These are phyloP conservation scores for Lepidotrigona ventralis DNA, from an alignment of 1,140 invertebrate species.

Conservation along the genomic window DNA sequence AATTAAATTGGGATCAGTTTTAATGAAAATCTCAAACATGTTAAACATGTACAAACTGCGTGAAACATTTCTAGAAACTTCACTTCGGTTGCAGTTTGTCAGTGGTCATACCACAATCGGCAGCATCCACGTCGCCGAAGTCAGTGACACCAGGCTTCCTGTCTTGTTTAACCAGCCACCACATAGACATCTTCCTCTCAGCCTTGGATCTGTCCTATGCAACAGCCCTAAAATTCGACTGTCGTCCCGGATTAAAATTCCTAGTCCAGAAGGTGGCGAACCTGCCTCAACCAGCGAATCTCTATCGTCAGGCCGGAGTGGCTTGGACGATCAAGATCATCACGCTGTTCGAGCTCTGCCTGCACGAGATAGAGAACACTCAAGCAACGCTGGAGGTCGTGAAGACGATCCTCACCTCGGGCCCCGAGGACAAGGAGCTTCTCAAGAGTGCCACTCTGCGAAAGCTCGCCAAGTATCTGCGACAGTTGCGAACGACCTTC, in stretches of 20 bases:
- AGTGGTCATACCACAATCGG: conserved; percentile 74
- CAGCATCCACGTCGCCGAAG: conserved; percentile 81
- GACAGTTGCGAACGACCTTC: conserved; percentile 77
- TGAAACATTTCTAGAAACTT: not conserved
- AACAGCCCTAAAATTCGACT: conserved; percentile 91
- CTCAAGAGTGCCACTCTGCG: conserved; percentile 47
- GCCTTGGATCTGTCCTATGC: conserved; percentile 90
- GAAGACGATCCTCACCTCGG: conserved; percentile 81
- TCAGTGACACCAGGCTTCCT: conserved; percentile 44
- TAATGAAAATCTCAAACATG: not conserved
- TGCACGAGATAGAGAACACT: conserved; percentile 77
- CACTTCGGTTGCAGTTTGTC: conserved; percentile 65
- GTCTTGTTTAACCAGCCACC: conserved; percentile 57
- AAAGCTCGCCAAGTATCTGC: conserved; percentile 68
- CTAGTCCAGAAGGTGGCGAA: conserved; percentile 95
- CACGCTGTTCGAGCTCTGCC: conserved; percentile 87
- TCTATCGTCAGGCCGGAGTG: conserved; percentile 95
- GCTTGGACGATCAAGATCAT: conserved; percentile 95
- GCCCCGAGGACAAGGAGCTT: conserved; percentile 30
- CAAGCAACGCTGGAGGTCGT: conserved; percentile 83
- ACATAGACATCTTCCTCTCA: conserved; percentile 83
- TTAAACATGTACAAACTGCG: not conserved
- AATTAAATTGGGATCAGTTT: not conserved
- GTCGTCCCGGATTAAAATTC: conserved; percentile 94
- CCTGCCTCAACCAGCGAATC: conserved; percentile 92